phyloP scores from a whole-genome alignment of 1,140 invertebrate genomes.

The Calliphora vicina region DNA sequence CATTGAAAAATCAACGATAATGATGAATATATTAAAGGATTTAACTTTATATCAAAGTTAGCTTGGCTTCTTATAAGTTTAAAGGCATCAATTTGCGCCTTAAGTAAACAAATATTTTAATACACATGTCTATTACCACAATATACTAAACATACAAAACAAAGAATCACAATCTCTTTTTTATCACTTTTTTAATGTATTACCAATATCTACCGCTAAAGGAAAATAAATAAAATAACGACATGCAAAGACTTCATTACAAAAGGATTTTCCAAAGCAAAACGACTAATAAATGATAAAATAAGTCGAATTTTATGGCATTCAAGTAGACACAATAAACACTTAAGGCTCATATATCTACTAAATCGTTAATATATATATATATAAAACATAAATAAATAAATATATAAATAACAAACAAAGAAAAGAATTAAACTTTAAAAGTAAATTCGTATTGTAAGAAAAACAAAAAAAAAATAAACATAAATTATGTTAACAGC shows the following conservation, averaged over 20 bases:
- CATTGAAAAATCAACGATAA: too few relatives aligned
- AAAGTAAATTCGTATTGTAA: too few relatives aligned
- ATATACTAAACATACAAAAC: not conserved
- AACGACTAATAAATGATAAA: slow-evolving; percentile 10
- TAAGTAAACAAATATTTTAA: not conserved
- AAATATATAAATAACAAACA: not conserved
- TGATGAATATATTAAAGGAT: too few relatives aligned
- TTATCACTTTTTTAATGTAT: too few relatives aligned
- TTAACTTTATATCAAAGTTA: too few relatives aligned
- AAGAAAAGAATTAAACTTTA: not conserved
- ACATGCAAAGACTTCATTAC: not conserved
- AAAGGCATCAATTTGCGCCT: not conserved
- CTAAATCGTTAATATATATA: not conserved
- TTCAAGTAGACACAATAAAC: slow-evolving; percentile 14
- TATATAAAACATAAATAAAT: not conserved
- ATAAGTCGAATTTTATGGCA: slow-evolving; percentile 17
- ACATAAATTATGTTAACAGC: slow-evolving; percentile 15
- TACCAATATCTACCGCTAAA: too few relatives aligned
- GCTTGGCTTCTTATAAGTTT: too few relatives aligned
- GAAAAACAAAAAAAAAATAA: not conserved
- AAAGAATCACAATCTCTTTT: not conserved
- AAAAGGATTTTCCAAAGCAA: slow-evolving; percentile 8
- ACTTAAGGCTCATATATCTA: not conserved
- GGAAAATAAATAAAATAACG: not conserved
- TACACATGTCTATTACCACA: not conserved